Percentiles rank a stretch among this genome's conserved stretches.
Evolutionary conservation across 2,797 vertebrate species (phyloP).

Genomic region (Helicolenus hilgendorfi): DNA sequence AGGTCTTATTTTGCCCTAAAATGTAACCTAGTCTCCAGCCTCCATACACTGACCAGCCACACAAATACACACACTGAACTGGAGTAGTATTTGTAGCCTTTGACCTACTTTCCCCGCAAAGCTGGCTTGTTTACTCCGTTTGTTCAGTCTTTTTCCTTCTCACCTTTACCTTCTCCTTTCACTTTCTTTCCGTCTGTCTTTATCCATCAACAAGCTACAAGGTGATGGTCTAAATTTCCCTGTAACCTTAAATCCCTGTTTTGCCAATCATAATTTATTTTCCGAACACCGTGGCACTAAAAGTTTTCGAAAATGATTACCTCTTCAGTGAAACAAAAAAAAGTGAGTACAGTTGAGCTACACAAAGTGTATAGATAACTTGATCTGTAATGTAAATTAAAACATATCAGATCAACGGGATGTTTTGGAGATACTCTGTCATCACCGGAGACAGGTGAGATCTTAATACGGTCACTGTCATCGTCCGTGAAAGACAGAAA

Average conservation of each 20-base stretch:
- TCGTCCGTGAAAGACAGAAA: background rate
- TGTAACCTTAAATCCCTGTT: background rate
- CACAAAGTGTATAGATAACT: background rate
- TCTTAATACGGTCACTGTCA: slow-evolving; percentile 20
- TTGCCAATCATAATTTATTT: background rate
- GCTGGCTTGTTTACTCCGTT: background rate
- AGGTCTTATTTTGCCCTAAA: slow-evolving; percentile 35
- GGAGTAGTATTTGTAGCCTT: slow-evolving; percentile 44
- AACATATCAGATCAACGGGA: background rate
- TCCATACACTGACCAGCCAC: slow-evolving; percentile 27
- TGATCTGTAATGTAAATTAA: background rate
- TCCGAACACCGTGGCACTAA: background rate
- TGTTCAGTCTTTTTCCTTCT: background rate
- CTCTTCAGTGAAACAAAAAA: background rate
- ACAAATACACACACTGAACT: slow-evolving; percentile 23
- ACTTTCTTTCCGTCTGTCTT: background rate
- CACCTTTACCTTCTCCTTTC: background rate
- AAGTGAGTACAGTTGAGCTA: background rate
- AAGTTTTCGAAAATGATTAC: background rate
- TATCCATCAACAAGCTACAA: accelerated
- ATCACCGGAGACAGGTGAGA: slow-evolving; percentile 4
- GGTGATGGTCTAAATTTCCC: background rate
- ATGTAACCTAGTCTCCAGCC: slow-evolving; percentile 45
- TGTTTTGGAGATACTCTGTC: slow-evolving; percentile 15
- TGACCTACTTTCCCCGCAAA: slow-evolving; percentile 46